Conservation (phyloP, 2,888 invertebrate genomes). For the Pheosia tremula region DNA sequence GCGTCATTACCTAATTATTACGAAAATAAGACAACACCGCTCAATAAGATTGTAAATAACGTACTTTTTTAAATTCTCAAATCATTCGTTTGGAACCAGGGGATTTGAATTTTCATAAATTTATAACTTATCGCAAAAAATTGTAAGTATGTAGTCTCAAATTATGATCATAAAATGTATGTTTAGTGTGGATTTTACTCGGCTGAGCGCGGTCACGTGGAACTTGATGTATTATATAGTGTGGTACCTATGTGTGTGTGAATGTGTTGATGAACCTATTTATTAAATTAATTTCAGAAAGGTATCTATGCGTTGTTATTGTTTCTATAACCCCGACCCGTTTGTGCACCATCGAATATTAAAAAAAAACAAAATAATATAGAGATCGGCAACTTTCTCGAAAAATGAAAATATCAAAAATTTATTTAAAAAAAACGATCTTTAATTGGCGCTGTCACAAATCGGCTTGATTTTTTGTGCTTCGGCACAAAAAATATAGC, state of each 20-base stretch:
- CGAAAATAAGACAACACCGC: constrained; percentile 35
- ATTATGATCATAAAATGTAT: constrained; percentile 31
- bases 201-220: constrained; percentile 54
- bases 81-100: constrained; percentile 26
- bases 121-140: neutral
- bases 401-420: too few species aligned
- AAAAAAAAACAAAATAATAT: too few species aligned
- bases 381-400: too few species aligned
- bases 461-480: too few species aligned
- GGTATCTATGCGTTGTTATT: constrained; percentile 19
- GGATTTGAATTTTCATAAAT: constrained; percentile 24
- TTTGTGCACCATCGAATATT: too few species aligned
- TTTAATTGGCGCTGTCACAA: too few species aligned
- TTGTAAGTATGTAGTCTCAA: constrained; percentile 6
- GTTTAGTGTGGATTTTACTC: constrained; percentile 42
- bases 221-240: constrained; percentile 75
- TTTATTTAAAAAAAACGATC: too few species aligned
- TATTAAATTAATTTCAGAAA: constrained; percentile 67
- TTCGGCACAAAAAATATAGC: too few species aligned
- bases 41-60: constrained; percentile 38
- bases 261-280: constrained; percentile 67
- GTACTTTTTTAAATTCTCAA: constrained; percentile 21
- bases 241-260: constrained; percentile 64
- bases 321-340: constrained; percentile 6
- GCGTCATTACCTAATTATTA: constrained; percentile 43